Base-by-base conservation (phyloP, 2,888 invertebrate genomes). In the Phyllotreta striolata region DNA sequence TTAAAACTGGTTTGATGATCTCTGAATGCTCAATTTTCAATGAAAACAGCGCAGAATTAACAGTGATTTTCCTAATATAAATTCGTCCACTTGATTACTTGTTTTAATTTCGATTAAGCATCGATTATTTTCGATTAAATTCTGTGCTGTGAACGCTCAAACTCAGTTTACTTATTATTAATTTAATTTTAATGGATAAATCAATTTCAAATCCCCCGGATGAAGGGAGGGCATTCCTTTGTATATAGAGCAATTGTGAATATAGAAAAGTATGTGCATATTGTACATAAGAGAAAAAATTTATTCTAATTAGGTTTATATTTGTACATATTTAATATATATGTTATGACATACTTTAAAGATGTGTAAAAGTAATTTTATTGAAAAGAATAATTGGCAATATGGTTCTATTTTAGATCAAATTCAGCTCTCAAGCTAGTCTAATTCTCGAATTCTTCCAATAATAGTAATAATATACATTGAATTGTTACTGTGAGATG, bases 241-340 rank as follows among this genome's bases (percentile, higher is more conserved):
- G 78, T 79, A 79, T 63, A 79, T 64, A 78, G 78, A 77, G 66
- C 43, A 72, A 67, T 70, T 73, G 76, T 74, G 73, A 66, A 66
- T 57, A 66, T 57, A 62, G 61, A 57, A 64, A 54, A 62, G 62
- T 57, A 51, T 80, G 79, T 79, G 78, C 72, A 80, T 78, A 79
- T 61, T 81, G 81, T 81, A 81, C 68, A 80, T 80, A 80, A 79
- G 79, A 80, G 80, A 73, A 74, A 24, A 24, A 77, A 76, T 76
- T 63, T 72, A 72, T 80, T 79, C 76, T 80, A 79, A 77, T 74
- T 77, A 78, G 77, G 72, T 72, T 73, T 77, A 77, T 75, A 75
- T 76, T 76, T 76, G 75, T 77, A 77, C 67, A 76, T 76, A 74
- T 69, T 72, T 72, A 72, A 73, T 74, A 72, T 75, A 72, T 75